These are phyloP conservation scores for Chromobotia macracanthus DNA, from an alignment of 2,797 vertebrate genomes.

Conservation along the genomic window DNA sequence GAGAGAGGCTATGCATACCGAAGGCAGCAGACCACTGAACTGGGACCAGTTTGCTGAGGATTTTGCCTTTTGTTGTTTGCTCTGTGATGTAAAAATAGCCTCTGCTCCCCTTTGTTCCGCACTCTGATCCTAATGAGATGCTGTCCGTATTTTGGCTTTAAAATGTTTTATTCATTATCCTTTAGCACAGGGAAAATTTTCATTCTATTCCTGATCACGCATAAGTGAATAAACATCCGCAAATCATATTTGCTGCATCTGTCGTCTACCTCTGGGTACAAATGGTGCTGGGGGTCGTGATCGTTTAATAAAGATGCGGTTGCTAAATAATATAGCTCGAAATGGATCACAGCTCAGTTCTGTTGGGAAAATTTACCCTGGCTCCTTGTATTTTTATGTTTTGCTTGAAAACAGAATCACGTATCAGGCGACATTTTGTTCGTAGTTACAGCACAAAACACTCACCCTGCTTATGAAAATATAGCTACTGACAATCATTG, in stretches of 20 bases:
- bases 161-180: conserved; percentile 63
- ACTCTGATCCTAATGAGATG: conserved; percentile 54
- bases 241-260: conserved; percentile 35
- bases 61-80: conserved; percentile 53
- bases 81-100: conserved; percentile 56
- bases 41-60: conserved; percentile 50
- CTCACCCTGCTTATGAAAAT: conserved; percentile 10
- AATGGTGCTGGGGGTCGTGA: conserved; percentile 21
- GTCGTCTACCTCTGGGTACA: conserved; percentile 22
- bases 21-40: conserved; percentile 50
- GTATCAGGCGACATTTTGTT: background rate
- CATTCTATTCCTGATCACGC: conserved; percentile 47
- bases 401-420: conserved; percentile 12
- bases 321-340: conserved; percentile 25
- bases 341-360: conserved; percentile 8
- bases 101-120: conserved; percentile 47
- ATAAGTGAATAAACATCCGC: conserved; percentile 48
- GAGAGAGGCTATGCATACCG: conserved; percentile 36
- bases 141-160: conserved; percentile 51
- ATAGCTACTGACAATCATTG: conserved; percentile 20
- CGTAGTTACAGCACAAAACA: background rate
- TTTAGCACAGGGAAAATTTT: conserved; percentile 34
- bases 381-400: background rate
- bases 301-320: conserved; percentile 18
- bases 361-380: background rate